Percentiles rank a stretch among this genome's conserved stretches.
These are phyloP conservation scores for Neodon shergylaensis DNA, from an alignment of 2,113 vertebrate species.

Conservation along the genomic window DNA sequence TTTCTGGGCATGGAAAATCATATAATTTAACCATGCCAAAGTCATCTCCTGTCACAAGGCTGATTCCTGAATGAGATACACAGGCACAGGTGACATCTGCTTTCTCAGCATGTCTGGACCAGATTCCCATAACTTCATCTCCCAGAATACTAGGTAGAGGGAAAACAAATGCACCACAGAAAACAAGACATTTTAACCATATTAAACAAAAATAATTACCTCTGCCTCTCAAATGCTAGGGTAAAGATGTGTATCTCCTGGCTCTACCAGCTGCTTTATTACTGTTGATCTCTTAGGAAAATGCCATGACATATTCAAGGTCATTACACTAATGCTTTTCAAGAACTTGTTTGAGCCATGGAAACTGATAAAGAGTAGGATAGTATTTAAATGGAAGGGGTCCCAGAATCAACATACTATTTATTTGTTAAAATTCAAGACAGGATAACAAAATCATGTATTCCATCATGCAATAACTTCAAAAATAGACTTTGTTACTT, in stretches of 20 bases:
- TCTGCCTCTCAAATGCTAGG: background rate
- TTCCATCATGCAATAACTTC: background rate
- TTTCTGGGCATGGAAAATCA: slow-evolving; percentile 98
- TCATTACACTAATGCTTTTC: background rate
- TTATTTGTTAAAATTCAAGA: background rate
- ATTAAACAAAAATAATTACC: background rate
- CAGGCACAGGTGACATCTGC: slow-evolving; percentile 97
- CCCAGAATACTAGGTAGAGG: slow-evolving; percentile 92
- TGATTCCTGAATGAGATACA: slow-evolving; percentile 98
- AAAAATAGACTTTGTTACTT: background rate
- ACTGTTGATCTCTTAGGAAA: background rate
- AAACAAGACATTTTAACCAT: background rate
- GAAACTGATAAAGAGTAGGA: background rate
- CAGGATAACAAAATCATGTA: background rate
- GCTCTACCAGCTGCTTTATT: background rate
- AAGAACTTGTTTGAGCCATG: background rate
- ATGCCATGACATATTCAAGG: slow-evolving; percentile 8
- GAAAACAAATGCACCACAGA: slow-evolving; percentile 44
- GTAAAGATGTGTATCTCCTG: background rate
- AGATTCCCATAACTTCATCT: slow-evolving; percentile 97
- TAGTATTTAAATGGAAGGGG: background rate
- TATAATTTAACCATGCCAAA: slow-evolving; percentile 99
- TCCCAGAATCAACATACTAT: background rate
- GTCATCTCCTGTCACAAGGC: slow-evolving; percentile 97
- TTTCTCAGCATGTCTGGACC: slow-evolving; percentile 97